Percentiles rank a stretch among this genome's conserved stretches.
Conservation (phyloP, 2,888 invertebrate species). For the Trilocha varians region DNA sequence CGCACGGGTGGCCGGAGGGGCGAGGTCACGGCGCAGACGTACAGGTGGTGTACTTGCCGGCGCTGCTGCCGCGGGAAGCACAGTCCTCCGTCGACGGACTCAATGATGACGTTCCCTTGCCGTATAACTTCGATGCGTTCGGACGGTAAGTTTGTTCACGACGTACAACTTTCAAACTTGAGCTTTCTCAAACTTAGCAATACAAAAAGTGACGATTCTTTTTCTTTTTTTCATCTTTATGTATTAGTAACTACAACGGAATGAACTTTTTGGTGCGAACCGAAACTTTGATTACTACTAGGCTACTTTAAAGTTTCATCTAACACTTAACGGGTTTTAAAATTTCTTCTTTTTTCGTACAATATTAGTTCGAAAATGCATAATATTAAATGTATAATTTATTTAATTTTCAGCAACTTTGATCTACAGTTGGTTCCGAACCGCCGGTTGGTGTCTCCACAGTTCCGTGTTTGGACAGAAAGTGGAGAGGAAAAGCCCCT, state of each 20-base stretch:
- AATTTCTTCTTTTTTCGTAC: too few relatives aligned
- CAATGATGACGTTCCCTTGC: constrained; percentile 54
- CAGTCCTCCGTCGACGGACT: constrained; percentile 39
- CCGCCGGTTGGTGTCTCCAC: constrained; percentile 71
- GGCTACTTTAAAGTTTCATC: too few relatives aligned
- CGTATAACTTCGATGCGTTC: constrained; percentile 75
- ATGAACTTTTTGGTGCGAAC: too few relatives aligned
- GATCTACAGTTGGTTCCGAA: constrained; percentile 77
- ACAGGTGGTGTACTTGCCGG: constrained; percentile 76
- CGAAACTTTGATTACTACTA: too few relatives aligned
- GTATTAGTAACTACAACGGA: too few relatives aligned
- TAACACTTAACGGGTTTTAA: too few relatives aligned
- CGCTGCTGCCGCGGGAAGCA: constrained; percentile 57
- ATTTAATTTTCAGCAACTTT: constrained; percentile 70
- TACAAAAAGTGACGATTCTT: too few relatives aligned
- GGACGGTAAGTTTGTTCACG: constrained; percentile 60
- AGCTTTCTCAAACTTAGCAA: too few relatives aligned
- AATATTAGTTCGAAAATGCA: too few relatives aligned
- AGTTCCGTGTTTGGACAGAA: constrained; percentile 75
- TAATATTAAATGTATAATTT: too few relatives aligned
- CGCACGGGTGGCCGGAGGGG: constrained; percentile 24
- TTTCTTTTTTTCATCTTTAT: too few relatives aligned
- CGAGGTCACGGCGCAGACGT: constrained; percentile 49
- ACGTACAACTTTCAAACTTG: not conserved
- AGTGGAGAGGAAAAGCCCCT: constrained; percentile 47